Evolutionary conservation across 2,888 invertebrate genomes (phyloP).

Genomic region (Acanthosepion pharaonis): DNA sequence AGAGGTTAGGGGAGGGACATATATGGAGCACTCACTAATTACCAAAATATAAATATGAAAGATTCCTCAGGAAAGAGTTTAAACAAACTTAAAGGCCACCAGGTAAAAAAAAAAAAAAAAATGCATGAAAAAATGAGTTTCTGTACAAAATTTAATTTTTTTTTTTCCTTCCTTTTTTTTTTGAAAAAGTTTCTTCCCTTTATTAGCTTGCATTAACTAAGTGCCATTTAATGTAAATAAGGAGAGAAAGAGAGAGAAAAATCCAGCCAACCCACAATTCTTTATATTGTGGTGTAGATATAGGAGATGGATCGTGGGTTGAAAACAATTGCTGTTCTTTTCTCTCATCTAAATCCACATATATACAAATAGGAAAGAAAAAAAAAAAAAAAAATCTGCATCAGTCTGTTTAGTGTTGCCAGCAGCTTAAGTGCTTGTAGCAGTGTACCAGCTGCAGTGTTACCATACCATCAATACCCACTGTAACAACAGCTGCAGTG

Average conservation of each 20-base stretch:
- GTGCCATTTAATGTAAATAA: neutral
- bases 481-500: neutral
- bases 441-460: neutral
- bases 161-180: neutral
- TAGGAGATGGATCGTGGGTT: conserved; percentile 24
- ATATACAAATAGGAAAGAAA: neutral
- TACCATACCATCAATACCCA: neutral
- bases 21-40: no score
- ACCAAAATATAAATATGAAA: no score
- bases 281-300: neutral
- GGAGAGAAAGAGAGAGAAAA: neutral
- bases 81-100: neutral
- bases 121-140: neutral
- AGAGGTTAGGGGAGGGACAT: no score
- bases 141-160: neutral
- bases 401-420: conserved; percentile 25
- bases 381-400: neutral
- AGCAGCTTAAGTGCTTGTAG: neutral
- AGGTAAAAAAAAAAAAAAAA: neutral
- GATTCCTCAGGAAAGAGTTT: no score
- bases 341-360: neutral
- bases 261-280: neutral
- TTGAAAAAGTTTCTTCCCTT: neutral
- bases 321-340: conserved; percentile 35
- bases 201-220: neutral